phyloP scores from a whole-genome alignment of 1,140 invertebrate species.

The Zaprionus vittiger region DNA sequence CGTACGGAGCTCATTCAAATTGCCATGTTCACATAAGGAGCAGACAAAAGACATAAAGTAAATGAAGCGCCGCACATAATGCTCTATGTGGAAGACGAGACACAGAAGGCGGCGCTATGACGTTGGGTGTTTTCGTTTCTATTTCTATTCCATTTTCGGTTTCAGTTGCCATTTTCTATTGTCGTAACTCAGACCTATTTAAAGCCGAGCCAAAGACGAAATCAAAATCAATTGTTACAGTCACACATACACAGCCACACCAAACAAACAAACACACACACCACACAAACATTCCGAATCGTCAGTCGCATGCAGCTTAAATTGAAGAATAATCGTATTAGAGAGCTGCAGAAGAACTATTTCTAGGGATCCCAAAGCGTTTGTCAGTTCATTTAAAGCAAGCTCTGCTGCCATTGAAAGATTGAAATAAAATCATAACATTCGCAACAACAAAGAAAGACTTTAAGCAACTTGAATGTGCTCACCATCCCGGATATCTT shows the following conservation, averaged over 20 bases:
- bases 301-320: neutral
- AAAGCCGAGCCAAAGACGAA: conserved; percentile 53
- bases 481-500: neutral
- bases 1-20: conserved; percentile 69
- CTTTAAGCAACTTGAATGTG: neutral
- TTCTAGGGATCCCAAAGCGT: neutral
- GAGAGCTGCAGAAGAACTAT: neutral
- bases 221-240: conserved; percentile 75
- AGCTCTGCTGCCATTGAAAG: neutral
- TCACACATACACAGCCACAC: conserved; percentile 18
- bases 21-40: conserved; percentile 59
- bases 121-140: conserved; percentile 24
- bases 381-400: neutral
- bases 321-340: neutral
- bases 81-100: conserved; percentile 18
- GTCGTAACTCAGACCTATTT: conserved; percentile 71
- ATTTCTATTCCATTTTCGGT: conserved; percentile 73
- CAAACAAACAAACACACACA: neutral
- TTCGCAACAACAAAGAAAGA: neutral
- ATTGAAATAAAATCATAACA: neutral
- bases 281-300: neutral
- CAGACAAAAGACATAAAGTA: conserved; percentile 80
- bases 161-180: conserved; percentile 47
- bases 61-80: conserved; percentile 75
- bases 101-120: conserved; percentile 20